These are phyloP conservation scores for Notarius quadriscutis DNA, from an alignment of 2,113 vertebrate genomes.

Conservation along the genomic window DNA sequence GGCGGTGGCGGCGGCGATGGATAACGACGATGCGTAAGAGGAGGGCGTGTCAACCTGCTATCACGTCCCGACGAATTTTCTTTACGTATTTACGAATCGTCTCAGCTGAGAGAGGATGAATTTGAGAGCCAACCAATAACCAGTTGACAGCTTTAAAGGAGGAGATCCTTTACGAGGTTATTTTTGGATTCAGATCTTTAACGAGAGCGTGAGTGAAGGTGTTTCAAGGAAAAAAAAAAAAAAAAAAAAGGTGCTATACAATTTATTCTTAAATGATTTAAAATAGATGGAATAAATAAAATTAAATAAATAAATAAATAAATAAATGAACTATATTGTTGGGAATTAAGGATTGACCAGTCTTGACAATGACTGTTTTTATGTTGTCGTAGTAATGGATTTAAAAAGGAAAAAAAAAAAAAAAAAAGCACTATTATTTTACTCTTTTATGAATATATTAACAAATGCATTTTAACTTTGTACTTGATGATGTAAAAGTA, in stretches of 20 bases:
- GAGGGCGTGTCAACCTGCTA: slow-evolving; percentile 56
- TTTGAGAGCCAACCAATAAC: slow-evolving; percentile 69
- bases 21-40: slow-evolving; percentile 42
- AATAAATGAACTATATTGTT: slow-evolving; percentile 79
- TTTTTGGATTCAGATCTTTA: slow-evolving; percentile 77
- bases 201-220: slow-evolving; percentile 78
- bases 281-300: slow-evolving; percentile 55
- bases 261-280: slow-evolving; percentile 97
- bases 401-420: slow-evolving; percentile 75
- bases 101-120: slow-evolving; percentile 60
- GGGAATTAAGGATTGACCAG: slow-evolving; percentile 87
- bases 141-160: slow-evolving; percentile 71
- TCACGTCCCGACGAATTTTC: slow-evolving; percentile 39
- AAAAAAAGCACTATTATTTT: slow-evolving; percentile 98
- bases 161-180: slow-evolving; percentile 75
- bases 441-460: slow-evolving; percentile 98
- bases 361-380: slow-evolving; percentile 99
- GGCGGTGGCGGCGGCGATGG: slow-evolving; percentile 13
- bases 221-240: slow-evolving; percentile 84
- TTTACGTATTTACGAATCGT: slow-evolving; percentile 59
- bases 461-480: slow-evolving; percentile 99
- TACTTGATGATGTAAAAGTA: slow-evolving; percentile 82
- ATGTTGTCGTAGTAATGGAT: slow-evolving; percentile 93
- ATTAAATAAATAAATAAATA: slow-evolving; percentile 17
- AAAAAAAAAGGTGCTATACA: slow-evolving; percentile 89